Evolutionary conservation across 2,888 invertebrate genomes (phyloP).

Genomic region (Lamellibrachia columna): DNA sequence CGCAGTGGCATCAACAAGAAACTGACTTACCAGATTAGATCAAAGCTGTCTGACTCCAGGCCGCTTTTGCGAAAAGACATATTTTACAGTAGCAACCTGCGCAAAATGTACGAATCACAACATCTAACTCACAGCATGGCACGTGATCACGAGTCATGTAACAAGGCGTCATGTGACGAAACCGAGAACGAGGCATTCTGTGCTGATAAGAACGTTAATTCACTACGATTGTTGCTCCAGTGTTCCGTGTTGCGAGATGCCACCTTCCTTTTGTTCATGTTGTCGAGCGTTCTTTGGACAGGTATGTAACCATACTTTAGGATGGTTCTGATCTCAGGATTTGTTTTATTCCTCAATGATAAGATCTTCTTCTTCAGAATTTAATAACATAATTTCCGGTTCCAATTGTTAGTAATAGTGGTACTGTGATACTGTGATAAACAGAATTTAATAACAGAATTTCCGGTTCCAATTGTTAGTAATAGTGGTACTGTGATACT

Average conservation of each 20-base stretch:
- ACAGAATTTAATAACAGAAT: too few species aligned
- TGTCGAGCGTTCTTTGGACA: conserved; percentile 37
- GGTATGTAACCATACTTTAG: conserved; percentile 30
- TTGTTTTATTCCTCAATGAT: too few species aligned
- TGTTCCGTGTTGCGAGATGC: background rate
- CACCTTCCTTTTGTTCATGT: conserved; percentile 29
- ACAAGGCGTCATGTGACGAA: background rate
- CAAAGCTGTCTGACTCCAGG: background rate
- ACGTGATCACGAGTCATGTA: background rate
- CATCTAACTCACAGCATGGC: background rate
- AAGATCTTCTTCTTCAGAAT: too few species aligned
- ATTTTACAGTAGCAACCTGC: conserved; percentile 40
- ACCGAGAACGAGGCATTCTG: background rate
- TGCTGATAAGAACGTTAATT: background rate
- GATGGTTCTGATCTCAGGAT: background rate
- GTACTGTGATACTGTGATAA: background rate
- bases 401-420: too few species aligned
- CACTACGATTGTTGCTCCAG: background rate
- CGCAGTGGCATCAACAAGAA: background rate
- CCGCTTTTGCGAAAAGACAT: conserved; percentile 35
- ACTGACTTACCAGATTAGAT: background rate
- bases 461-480: too few species aligned
- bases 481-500: background rate
- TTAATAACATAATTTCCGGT: too few species aligned
- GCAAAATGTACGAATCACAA: background rate